Percentiles rank a stretch among this genome's conserved stretches.
phyloP scores from a whole-genome alignment of 2,113 vertebrate species.

The Glaucomys volans region DNA sequence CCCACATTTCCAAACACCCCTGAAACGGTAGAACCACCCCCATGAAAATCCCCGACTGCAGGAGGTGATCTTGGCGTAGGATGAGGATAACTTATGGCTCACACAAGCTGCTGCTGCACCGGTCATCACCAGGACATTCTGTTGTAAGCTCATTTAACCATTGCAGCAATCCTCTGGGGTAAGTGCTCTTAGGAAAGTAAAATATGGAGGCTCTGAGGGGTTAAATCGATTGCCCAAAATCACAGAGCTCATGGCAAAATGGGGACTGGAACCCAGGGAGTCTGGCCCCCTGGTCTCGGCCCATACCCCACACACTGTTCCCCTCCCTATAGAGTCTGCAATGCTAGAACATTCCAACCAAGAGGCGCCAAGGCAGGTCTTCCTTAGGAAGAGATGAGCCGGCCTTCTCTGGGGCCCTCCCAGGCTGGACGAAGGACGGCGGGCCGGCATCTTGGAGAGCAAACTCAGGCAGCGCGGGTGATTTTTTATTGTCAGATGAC shows the following conservation, averaged over 20 bases:
- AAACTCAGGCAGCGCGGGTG: no score
- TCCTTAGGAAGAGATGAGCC: neutral
- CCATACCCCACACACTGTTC: neutral
- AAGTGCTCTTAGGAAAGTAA: neutral
- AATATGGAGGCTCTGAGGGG: neutral
- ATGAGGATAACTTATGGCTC: rapidly evolving
- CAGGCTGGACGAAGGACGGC: neutral
- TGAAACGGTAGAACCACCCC: neutral
- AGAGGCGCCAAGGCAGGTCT: neutral
- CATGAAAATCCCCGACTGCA: neutral
- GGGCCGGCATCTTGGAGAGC: neutral
- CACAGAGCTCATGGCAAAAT: neutral
- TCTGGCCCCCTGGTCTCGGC: no score
- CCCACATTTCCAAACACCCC: neutral
- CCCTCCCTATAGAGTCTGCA: no score
- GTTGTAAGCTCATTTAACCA: no score
- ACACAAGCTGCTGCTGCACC: neutral
- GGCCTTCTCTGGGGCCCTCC: neutral
- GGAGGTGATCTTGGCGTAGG: neutral
- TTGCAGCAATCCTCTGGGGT: no score
- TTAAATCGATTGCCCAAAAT: neutral
- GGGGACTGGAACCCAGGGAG: neutral
- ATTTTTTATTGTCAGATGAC: neutral
- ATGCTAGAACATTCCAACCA: neutral
- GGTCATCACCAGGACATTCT: rapidly evolving